Evolutionary conservation across 1,140 invertebrate genomes (phyloP).

Genomic region (Macrobrachium nipponense): DNA sequence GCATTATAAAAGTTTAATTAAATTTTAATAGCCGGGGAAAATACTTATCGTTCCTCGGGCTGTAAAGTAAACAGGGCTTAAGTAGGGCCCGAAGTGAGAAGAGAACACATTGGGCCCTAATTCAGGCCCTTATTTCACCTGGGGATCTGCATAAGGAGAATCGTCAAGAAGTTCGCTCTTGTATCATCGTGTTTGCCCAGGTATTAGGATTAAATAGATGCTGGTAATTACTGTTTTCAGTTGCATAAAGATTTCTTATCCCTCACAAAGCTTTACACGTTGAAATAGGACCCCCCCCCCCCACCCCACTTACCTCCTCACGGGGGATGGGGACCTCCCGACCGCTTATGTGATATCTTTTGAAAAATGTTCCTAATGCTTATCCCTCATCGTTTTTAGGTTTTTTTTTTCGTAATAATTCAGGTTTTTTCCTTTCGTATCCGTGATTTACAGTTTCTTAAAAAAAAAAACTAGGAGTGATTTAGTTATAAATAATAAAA

Average conservation of each 20-base stretch:
- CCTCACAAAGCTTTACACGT: not conserved
- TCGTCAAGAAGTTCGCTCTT: conserved; percentile 44
- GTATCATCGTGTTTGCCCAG: conserved; percentile 53
- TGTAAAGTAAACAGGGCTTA: not conserved
- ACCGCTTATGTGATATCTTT: too few species aligned
- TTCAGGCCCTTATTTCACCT: conserved; percentile 19
- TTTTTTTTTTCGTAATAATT: too few species aligned
- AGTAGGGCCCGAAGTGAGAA: not conserved
- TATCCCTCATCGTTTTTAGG: too few species aligned
- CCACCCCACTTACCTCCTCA: too few species aligned
- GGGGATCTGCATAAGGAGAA: conserved; percentile 30
- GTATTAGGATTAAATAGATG: conserved; percentile 60
- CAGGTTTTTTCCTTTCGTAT: too few species aligned
- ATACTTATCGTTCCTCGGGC: not conserved
- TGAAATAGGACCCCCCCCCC: not conserved
- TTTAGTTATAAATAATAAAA: too few species aligned
- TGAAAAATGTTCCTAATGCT: too few species aligned
- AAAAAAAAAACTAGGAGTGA: too few species aligned
- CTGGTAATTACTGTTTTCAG: conserved; percentile 52
- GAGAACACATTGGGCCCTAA: not conserved
- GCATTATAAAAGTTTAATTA: not conserved
- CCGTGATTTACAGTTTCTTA: too few species aligned
- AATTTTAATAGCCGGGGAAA: not conserved
- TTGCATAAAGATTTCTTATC: conserved; percentile 38
- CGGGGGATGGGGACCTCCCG: too few species aligned